A percentile compares a stretch with the other conserved stretches of the same genome.
These are phyloP conservation scores for Megalurothrips usitatus DNA, from an alignment of 2,888 invertebrate genomes.

Conservation along the genomic window DNA sequence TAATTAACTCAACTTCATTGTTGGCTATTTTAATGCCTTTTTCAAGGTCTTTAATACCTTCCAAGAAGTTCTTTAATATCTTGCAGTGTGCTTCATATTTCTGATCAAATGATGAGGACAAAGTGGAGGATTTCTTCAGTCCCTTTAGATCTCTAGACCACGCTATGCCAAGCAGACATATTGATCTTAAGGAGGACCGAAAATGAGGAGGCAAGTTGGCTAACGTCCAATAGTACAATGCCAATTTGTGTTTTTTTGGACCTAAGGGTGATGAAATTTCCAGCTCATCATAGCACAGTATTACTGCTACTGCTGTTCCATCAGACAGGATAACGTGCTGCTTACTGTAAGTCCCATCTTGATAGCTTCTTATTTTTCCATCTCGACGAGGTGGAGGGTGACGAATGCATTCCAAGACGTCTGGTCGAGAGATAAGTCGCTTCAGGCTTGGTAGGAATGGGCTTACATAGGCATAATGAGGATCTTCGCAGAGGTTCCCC, in stretches of 20 bases:
- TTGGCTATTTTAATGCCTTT: background rate
- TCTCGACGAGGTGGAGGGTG: background rate
- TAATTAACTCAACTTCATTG: background rate
- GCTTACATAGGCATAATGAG: background rate
- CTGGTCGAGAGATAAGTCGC: background rate
- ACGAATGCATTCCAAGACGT: background rate
- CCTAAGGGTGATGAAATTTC: slow-evolving; percentile 9
- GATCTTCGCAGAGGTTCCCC: background rate
- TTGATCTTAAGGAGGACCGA: background rate
- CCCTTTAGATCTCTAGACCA: background rate
- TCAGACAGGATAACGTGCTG: background rate
- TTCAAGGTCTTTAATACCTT: background rate
- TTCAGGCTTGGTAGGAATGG: background rate
- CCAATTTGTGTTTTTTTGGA: slow-evolving; percentile 1
- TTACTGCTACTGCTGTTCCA: background rate
- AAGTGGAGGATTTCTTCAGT: background rate
- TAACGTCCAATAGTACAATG: background rate
- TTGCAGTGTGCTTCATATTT: background rate
- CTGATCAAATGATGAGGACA: background rate
- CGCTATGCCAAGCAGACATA: background rate
- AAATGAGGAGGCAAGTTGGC: background rate
- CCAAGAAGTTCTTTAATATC: background rate
- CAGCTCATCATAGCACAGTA: background rate
- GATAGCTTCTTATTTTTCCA: background rate
- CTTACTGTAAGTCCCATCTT: background rate